A percentile compares a stretch with the other conserved stretches of the same genome.
These are phyloP conservation scores for Papilio xuthus DNA, from an alignment of 1,140 invertebrate species.

Conservation along the genomic window DNA sequence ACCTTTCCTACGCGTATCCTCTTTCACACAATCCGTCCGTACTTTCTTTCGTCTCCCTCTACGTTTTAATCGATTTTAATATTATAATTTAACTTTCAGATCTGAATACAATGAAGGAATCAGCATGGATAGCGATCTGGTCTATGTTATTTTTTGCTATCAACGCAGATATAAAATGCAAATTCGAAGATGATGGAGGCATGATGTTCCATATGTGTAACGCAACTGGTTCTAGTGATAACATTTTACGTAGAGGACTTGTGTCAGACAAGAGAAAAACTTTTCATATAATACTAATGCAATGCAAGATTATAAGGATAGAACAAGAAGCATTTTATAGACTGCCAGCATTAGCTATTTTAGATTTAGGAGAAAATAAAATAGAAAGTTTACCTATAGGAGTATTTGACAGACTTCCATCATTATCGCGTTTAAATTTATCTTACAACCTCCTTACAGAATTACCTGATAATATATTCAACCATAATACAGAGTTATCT, in stretches of 20 bases:
- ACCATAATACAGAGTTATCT: slow-evolving; percentile 54
- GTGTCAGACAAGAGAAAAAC: slow-evolving; percentile 61
- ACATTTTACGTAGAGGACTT: slow-evolving; percentile 50
- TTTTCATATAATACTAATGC: slow-evolving; percentile 48
- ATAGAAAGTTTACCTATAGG: slow-evolving; percentile 57
- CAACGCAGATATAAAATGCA: slow-evolving; percentile 1
- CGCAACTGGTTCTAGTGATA: slow-evolving; percentile 37
- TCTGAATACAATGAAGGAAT: background rate
- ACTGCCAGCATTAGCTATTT: slow-evolving; percentile 46
- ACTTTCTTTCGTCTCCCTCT: too few relatives aligned
- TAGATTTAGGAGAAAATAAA: slow-evolving; percentile 66
- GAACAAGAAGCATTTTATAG: slow-evolving; percentile 58
- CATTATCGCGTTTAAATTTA: slow-evolving; percentile 58
- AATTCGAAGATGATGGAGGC: slow-evolving; percentile 13
- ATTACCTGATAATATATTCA: slow-evolving; percentile 60
- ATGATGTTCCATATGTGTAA: slow-evolving; percentile 41
- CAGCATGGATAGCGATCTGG: background rate
- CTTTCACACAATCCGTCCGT: too few relatives aligned
- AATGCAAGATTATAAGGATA: slow-evolving; percentile 56
- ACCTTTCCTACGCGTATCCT: too few relatives aligned
- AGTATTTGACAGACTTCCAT: slow-evolving; percentile 49
- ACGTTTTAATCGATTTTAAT: background rate
- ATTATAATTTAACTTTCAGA: background rate
- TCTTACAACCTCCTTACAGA: slow-evolving; percentile 59
- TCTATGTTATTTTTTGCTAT: background rate